Base-by-base conservation (phyloP, 2,888 invertebrate species). In the Trachelus tabidus region DNA sequence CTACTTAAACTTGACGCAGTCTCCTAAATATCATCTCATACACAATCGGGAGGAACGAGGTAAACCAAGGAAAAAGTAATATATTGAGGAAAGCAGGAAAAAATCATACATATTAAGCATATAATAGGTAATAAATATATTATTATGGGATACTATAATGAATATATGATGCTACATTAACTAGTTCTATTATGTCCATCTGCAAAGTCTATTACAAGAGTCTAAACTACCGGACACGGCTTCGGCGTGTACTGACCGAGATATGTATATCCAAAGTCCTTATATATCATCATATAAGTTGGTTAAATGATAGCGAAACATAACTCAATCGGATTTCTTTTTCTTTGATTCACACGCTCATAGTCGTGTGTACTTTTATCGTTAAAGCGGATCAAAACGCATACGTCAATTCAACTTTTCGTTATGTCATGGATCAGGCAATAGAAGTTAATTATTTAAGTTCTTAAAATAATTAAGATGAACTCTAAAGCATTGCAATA, bases 141-240 rank as follows among this genome's bases (percentile, higher is more conserved):
- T 87, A 83, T 81, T 83, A 86, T 83, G 82, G 81, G 85, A 86
- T 87, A 87, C 86, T 84, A 87, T 85, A 88, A 86, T 83, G 82
- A 83, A 23, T 23, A 87, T 85, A 87, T 85, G 84, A 87, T 84
- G 85, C 85, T 88, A 85, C 85, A 86, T 87, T 82, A 87, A 88
- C 88, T 90, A 90, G 91, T 90, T 90, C 90, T 91, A 91, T 91
- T 91, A 90, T 89, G 90, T 90, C 89, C 87, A 88, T 90, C 89
- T 91, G 91, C 90, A 91, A 91, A 91, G 90, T 91, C 90, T 91
- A 91, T 91, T 90, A 89, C 89, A 88, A 90, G 89, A 91, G 90
- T 91, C 89, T 90, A 91, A 89, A 87, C 82, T 83, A 77, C 79
- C 80, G 79, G 40, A 6, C 40, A 15, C 40, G 40, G 6, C 40